A percentile compares a stretch with the other conserved stretches of the same genome.
These are phyloP conservation scores for Chalcosyrphus nemorum DNA, from an alignment of 2,888 invertebrate species.

Conservation along the genomic window DNA sequence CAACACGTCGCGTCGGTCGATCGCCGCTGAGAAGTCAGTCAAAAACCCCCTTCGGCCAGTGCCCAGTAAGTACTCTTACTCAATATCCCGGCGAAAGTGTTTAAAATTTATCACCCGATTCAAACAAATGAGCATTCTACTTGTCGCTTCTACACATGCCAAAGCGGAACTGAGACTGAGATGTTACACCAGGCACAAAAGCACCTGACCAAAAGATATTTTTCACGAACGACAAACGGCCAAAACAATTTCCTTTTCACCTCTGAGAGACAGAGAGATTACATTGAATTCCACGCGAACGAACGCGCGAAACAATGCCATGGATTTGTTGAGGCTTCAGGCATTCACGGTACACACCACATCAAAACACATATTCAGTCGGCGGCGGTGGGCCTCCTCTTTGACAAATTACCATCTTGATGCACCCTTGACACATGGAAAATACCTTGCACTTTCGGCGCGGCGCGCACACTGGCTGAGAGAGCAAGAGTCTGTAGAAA, in stretches of 20 bases:
- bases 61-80: conserved; percentile 36
- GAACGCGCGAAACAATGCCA: conserved; percentile 52
- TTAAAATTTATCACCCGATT: conserved; percentile 69
- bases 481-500: conserved; percentile 62
- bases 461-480: background rate
- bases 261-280: background rate
- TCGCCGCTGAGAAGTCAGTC: background rate
- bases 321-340: conserved; percentile 62
- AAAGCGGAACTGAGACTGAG: conserved; percentile 55
- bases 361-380: conserved; percentile 52
- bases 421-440: conserved; percentile 73
- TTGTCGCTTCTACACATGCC: conserved; percentile 42
- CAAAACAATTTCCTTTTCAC: conserved; percentile 50
- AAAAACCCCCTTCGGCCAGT: conserved; percentile 41
- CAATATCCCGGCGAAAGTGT: conserved; percentile 65
- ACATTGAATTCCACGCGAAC: conserved; percentile 41
- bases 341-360: conserved; percentile 53
- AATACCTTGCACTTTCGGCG: conserved; percentile 68
- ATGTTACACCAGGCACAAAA: conserved; percentile 29
- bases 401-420: conserved; percentile 73
- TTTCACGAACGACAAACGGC: background rate
- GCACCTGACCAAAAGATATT: conserved; percentile 63
- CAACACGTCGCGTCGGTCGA: no score
- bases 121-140: conserved; percentile 67
- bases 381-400: conserved; percentile 66